Percentiles rank a stretch among this genome's conserved stretches.
Evolutionary conservation across 2,888 invertebrate genomes (phyloP).

Genomic region (Papilio demoleus): DNA sequence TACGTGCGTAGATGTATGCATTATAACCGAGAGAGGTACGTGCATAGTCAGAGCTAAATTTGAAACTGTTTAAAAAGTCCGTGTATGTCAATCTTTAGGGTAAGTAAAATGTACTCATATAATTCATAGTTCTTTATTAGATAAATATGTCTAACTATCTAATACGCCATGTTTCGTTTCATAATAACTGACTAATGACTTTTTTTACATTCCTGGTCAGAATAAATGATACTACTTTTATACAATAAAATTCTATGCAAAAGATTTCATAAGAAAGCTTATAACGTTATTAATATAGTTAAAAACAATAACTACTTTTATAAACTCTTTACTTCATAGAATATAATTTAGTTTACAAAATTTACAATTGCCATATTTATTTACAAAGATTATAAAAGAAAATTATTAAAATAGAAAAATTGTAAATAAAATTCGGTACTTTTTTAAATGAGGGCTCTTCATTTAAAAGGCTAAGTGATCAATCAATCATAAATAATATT

Average conservation of each 20-base stretch:
- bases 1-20: no score
- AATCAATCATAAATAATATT: constrained; percentile 56
- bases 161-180: constrained; percentile 47
- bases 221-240: background rate
- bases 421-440: constrained; percentile 59
- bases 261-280: constrained; percentile 7
- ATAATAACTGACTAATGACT: constrained; percentile 35
- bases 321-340: background rate
- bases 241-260: constrained; percentile 17
- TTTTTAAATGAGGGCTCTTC: constrained; percentile 80
- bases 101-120: background rate
- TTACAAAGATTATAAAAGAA: constrained; percentile 42
- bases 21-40: no score
- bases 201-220: background rate
- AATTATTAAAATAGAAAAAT: no score
- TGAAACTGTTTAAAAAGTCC: no score
- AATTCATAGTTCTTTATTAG: constrained; percentile 35
- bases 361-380: constrained; percentile 44
- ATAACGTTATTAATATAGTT: background rate
- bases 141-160: constrained; percentile 36
- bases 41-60: no score
- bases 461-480: constrained; percentile 61
- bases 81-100: background rate
- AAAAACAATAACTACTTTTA: background rate
- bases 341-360: constrained; percentile 39